These are phyloP conservation scores for Caenorhabditis angaria DNA, from an alignment of 2,888 invertebrate species.

Conservation along the genomic window DNA sequence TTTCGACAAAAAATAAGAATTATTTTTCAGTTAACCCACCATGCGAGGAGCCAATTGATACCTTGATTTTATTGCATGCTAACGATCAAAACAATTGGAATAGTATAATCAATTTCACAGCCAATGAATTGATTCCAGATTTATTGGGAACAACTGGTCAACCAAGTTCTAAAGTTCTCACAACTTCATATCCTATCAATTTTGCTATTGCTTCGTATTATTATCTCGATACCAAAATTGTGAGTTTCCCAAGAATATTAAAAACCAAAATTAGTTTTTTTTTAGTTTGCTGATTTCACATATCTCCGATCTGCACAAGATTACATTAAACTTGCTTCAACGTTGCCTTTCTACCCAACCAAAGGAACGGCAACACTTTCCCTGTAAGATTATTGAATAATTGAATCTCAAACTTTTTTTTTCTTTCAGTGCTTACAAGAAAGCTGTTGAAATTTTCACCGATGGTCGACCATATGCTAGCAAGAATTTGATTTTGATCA, in stretches of 20 bases:
- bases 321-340: constrained; percentile 10
- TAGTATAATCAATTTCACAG: constrained; percentile 20
- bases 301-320: constrained; percentile 19
- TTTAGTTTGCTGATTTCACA: constrained; percentile 38
- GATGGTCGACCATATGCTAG: constrained; percentile 36
- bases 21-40: constrained; percentile 36
- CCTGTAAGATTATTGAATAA: constrained; percentile 7
- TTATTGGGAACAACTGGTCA: constrained; percentile 25
- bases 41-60: constrained; percentile 44
- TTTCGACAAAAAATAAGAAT: not conserved
- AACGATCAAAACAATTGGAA: constrained; percentile 34
- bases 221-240: constrained; percentile 21
- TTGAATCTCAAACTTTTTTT: too few species aligned
- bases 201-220: constrained; percentile 31
- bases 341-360: constrained; percentile 13
- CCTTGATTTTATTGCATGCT: constrained; percentile 44
- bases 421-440: constrained; percentile 46
- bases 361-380: constrained; percentile 36
- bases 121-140: constrained; percentile 27
- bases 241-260: constrained; percentile 5
- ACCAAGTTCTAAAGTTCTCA: constrained; percentile 11
- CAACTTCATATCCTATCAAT: constrained; percentile 32
- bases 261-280: not conserved
- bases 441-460: constrained; percentile 28
- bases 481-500: constrained; percentile 41